Conservation (phyloP, 2,113 vertebrate species). For the Coracopsis vasa region DNA sequence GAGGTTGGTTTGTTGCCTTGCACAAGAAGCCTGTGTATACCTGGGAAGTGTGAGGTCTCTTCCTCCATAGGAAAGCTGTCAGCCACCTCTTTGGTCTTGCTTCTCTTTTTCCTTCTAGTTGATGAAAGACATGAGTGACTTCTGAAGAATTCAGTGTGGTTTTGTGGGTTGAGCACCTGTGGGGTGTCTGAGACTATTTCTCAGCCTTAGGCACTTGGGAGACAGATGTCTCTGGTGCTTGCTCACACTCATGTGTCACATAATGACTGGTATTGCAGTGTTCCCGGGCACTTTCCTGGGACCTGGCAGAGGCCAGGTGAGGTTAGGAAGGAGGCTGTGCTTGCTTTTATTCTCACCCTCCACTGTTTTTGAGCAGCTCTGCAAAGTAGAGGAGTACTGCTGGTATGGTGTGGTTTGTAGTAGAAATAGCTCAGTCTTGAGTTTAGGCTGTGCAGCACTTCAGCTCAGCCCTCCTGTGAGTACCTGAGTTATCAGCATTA, state of each 20-base stretch:
- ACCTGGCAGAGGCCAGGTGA: background rate
- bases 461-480: background rate
- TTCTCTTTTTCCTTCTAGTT: background rate
- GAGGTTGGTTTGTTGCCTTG: background rate
- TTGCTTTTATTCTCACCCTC: background rate
- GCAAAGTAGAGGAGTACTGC: background rate
- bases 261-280: background rate
- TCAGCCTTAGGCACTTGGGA: background rate
- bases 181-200: background rate
- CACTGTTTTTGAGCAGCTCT: background rate
- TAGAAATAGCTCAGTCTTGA: background rate
- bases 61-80: background rate
- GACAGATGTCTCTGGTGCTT: background rate
- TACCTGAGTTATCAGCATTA: fast-evolving
- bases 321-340: background rate
- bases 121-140: background rate
- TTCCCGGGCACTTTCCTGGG: fast-evolving
- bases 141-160: background rate
- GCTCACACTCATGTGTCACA: background rate
- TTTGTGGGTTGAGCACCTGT: background rate
- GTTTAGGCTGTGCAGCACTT: background rate
- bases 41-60: background rate
- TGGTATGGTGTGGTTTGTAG: fast-evolving
- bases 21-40: fast-evolving
- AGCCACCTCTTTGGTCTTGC: background rate